phyloP scores from a whole-genome alignment of 2,888 invertebrate species.

The Rotaria socialis region DNA sequence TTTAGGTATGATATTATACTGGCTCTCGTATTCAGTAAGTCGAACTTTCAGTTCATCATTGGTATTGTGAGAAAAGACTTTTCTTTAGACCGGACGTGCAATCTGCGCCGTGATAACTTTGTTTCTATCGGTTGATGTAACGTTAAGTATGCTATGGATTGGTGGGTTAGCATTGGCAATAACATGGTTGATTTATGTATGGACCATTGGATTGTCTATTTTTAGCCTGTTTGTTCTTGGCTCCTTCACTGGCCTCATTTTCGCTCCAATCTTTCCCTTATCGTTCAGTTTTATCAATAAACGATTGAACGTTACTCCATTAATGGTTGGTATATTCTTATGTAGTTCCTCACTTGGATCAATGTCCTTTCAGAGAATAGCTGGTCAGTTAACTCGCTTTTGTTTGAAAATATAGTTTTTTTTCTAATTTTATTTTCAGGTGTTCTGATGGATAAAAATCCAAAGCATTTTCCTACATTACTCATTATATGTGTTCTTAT shows the following conservation, averaged over 20 bases:
- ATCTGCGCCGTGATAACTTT: background rate
- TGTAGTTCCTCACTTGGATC: background rate
- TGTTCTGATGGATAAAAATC: background rate
- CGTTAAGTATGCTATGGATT: background rate
- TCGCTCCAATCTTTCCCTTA: background rate
- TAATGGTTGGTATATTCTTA: background rate
- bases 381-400: background rate
- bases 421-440: background rate
- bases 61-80: background rate
- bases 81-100: background rate
- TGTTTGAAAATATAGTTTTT: background rate
- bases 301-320: background rate
- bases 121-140: background rate
- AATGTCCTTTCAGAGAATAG: background rate
- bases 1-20: background rate
- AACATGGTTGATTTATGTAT: background rate
- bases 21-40: background rate
- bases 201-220: background rate
- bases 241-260: background rate
- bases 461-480: background rate
- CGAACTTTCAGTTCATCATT: background rate
- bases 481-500: background rate
- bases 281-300: background rate
- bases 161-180: background rate
- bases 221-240: background rate